phyloP scores from a whole-genome alignment of 2,797 vertebrate genomes.

The Etheostoma perlongum region DNA sequence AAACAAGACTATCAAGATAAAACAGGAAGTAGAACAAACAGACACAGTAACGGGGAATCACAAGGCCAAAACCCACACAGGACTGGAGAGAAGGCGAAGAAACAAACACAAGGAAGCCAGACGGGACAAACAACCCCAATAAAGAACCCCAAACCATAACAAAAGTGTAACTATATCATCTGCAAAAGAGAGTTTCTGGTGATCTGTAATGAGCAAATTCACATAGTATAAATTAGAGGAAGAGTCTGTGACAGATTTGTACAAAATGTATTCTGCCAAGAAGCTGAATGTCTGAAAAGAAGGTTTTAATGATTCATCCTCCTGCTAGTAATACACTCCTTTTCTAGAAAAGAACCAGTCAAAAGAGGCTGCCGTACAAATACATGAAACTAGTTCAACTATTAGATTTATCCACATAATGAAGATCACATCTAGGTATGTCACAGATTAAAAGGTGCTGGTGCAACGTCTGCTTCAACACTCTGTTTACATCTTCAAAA shows the following conservation, averaged over 20 bases:
- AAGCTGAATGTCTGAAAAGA: constrained; percentile 19
- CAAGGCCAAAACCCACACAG: too few species aligned
- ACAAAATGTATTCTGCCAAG: constrained; percentile 5
- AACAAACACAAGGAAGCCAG: too few species aligned
- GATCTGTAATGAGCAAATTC: constrained; percentile 14
- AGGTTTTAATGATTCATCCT: constrained; percentile 11
- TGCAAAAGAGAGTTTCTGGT: background rate
- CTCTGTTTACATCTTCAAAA: background rate
- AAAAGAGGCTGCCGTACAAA: constrained; percentile 13
- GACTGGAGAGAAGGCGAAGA: too few species aligned
- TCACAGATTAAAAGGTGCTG: background rate
- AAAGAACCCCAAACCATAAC: too few species aligned
- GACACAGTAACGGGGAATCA: too few species aligned
- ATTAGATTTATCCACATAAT: background rate
- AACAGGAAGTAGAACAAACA: too few species aligned
- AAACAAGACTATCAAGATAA: too few species aligned
- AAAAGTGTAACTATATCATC: background rate
- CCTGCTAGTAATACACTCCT: background rate
- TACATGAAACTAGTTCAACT: background rate
- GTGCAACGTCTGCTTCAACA: background rate
- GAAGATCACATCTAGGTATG: background rate
- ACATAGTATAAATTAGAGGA: constrained; percentile 1
- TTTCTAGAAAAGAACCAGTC: background rate
- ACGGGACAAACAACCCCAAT: too few species aligned
- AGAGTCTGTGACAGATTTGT: constrained; percentile 18